Base-by-base conservation (phyloP, 1,140 invertebrate genomes). In the Thaumetopoea pityocampa region DNA sequence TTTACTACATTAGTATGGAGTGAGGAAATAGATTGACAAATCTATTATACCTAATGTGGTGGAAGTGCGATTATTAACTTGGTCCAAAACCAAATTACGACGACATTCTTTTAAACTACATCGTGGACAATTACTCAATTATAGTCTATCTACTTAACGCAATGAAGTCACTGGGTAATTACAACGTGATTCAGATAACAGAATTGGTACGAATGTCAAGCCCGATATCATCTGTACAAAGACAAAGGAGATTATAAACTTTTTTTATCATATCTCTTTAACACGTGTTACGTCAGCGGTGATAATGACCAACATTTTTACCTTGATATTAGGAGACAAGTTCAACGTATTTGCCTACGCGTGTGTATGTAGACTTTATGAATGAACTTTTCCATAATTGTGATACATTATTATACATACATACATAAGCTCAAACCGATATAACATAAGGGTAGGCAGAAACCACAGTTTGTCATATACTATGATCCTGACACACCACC, bases 221-320 rank as follows among this genome's bases (percentile, higher is more conserved):
- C 19, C 28, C 60, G 51, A 57, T 68, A 65, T 51, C 40, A 71
- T 63, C 51, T 62, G 30, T 32, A 51, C 30, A 47, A 59, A 76
- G 55, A 71, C 63, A 69, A 67, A 41, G 58, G 51, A 58, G 54
- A 65, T 63, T 60, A 56, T 9, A 35, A 11, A n/a, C 22, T 45
- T 60, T 71, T 44, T 48, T 73, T 77, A 69, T 71, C 67, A 62
- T 51, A 71, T 67, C 56, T 43, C n/a, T 12, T 11, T 34, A 10
- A 44, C 26, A 55, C 41, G 40, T 45, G 57, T 66, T 59, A 57
- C 56, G 54, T 70, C 62, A 63, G 28, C 2, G 37, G 29, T 70
- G 68, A 69, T 69, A 73, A 59, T 64, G 57, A 51, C 52, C 41
- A 55, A 62, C 23, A 27, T 47, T n/a, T n/a, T 49, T 34, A 34